Evolutionary conservation across 2,888 invertebrate genomes (phyloP).

Genomic region (Euplexia lucipara): DNA sequence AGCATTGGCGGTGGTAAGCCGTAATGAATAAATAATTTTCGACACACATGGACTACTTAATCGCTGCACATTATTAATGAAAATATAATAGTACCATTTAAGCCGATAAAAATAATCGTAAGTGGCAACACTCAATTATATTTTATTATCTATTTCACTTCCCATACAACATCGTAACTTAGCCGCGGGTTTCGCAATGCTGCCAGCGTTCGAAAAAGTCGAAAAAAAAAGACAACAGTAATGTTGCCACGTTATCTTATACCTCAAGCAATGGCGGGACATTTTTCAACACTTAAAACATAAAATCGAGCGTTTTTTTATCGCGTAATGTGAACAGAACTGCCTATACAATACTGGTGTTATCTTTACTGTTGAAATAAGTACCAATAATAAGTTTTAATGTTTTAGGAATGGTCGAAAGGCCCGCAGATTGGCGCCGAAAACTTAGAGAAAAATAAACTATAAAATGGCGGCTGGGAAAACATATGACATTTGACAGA

Average conservation of each 20-base stretch:
- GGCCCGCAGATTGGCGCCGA: slow-evolving; percentile 77
- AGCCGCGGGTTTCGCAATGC: slow-evolving; percentile 73
- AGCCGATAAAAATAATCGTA: slow-evolving; percentile 71
- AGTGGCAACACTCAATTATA: slow-evolving; percentile 75
- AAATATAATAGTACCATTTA: slow-evolving; percentile 68
- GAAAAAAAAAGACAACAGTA: slow-evolving; percentile 71
- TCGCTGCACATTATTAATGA: slow-evolving; percentile 63
- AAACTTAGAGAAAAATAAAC: slow-evolving; percentile 76
- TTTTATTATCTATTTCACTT: slow-evolving; percentile 78
- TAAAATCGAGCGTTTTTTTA: slow-evolving; percentile 85
- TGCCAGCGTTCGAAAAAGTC: slow-evolving; percentile 77
- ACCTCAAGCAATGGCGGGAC: slow-evolving; percentile 76
- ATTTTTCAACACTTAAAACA: slow-evolving; percentile 85
- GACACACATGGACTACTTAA: slow-evolving; percentile 43
- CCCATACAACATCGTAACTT: slow-evolving; percentile 74
- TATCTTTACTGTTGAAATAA: slow-evolving; percentile 87
- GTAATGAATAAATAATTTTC: slow-evolving; percentile 56
- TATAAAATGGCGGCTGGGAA: slow-evolving; percentile 69
- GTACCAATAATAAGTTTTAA: slow-evolving; percentile 87
- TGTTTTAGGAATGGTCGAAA: slow-evolving; percentile 74
- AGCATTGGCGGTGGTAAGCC: slow-evolving; percentile 8
- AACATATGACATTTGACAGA: slow-evolving; percentile 59
- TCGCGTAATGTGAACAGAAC: slow-evolving; percentile 85
- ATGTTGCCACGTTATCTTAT: slow-evolving; percentile 79
- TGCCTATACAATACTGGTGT: slow-evolving; percentile 84